phyloP scores from a whole-genome alignment of 2,797 vertebrate genomes.

The Lepus oiostolus region DNA sequence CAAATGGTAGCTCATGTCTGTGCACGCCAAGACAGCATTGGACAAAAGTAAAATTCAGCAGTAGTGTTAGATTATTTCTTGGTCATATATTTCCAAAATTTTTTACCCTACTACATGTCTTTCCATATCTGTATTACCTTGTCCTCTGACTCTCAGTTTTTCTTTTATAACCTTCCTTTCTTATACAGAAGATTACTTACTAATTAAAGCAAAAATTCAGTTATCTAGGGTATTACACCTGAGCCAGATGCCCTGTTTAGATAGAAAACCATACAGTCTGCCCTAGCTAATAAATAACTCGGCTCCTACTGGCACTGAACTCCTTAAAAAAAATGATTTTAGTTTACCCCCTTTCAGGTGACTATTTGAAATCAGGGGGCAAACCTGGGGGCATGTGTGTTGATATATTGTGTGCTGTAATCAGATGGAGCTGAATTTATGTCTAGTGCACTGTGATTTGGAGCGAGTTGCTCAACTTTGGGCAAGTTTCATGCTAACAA shows the following conservation, averaged over 20 bases:
- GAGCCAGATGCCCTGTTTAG: not conserved
- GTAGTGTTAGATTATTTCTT: not conserved
- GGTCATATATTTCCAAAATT: not conserved
- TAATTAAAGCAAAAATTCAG: not conserved
- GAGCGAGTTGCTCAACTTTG: not conserved
- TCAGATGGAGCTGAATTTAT: not conserved
- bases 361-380: not conserved
- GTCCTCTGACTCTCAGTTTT: not conserved
- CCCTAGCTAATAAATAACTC: not conserved
- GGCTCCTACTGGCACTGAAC: not conserved
- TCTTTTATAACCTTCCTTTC: not conserved
- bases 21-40: not conserved
- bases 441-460: not conserved
- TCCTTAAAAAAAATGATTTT: not conserved
- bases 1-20: not conserved
- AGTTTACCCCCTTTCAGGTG: not conserved
- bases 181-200: not conserved
- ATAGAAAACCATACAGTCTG: not conserved
- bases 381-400: not conserved
- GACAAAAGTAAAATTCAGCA: not conserved
- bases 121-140: not conserved
- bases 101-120: not conserved
- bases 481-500: not conserved
- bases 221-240: not conserved
- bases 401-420: not conserved